Base-by-base conservation (phyloP, 1,140 invertebrate genomes). In the Drosophila cardini region DNA sequence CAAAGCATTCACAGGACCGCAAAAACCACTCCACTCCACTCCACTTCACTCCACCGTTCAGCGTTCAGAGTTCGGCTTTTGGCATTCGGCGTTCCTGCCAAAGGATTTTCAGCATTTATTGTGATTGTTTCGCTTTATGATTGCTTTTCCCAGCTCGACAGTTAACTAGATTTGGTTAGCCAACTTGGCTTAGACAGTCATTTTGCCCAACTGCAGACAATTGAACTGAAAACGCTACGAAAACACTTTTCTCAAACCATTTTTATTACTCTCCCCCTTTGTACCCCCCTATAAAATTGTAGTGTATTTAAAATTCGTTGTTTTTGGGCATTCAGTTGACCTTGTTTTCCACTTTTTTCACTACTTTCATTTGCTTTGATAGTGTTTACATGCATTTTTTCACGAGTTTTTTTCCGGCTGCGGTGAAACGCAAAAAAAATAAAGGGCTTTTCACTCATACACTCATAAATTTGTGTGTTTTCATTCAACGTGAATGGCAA, bases 31-130 rank as follows among this genome's bases (percentile, higher is more conserved):
- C 48, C 81, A 76, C n/a, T n/a, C n/a, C n/a, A n/a, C n/a, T n/a
- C n/a, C n/a, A n/a, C n/a, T n/a, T n/a, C n/a, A n/a, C n/a, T n/a
- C n/a, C n/a, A n/a, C n/a, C n/a, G n/a, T n/a, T n/a, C n/a, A 26
- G 21, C 21, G 5, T 26, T 26, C 21, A 26, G 5, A 3, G 21
- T 26, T 26, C 21, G 5, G 21, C 21, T 4, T 78, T 83, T 58
- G 52, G 21, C 21, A 26, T 78, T 83, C 62, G 52, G 50, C 63
- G 43, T 52, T 26, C 55, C 38, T 13, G 9, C 4, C 34, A 15
- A 85, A 78, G 78, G 78, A 86, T 78, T 87, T 26, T 76, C 79
- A 61, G 75, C 83, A 87, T 83, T 87, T 87, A 80, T 83, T 87
- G 74, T 71, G 80, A 84, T 84, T 84, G 80, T 84, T 84, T 84